These are phyloP conservation scores for Turnix velox DNA, from an alignment of 2,113 vertebrate species.

Conservation along the genomic window DNA sequence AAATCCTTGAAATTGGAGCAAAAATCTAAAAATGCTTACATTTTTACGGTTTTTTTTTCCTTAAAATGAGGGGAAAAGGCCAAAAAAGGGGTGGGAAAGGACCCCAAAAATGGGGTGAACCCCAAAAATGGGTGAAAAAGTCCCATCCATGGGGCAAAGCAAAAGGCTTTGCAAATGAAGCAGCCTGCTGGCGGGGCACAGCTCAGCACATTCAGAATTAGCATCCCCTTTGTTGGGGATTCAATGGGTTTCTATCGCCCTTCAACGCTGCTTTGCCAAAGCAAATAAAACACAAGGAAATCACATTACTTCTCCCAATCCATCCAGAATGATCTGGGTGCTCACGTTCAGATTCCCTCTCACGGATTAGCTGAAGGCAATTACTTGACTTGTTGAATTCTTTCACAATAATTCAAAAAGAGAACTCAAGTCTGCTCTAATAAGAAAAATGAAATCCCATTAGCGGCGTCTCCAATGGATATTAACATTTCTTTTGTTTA, in stretches of 20 bases:
- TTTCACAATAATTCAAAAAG: constrained; percentile 69
- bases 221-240: constrained; percentile 66
- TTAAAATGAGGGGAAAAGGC: too few relatives aligned
- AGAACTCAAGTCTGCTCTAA: constrained; percentile 74
- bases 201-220: constrained; percentile 63
- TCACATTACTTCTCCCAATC: constrained; percentile 69
- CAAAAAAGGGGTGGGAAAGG: too few relatives aligned
- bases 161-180: constrained; percentile 54
- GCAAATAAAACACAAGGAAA: constrained; percentile 76
- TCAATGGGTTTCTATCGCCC: constrained; percentile 72
- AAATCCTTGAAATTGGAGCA: too few relatives aligned
- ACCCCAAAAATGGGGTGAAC: too few relatives aligned
- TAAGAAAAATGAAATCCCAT: constrained; percentile 83
- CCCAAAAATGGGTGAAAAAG: too few relatives aligned
- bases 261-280: constrained; percentile 71
- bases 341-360: constrained; percentile 74
- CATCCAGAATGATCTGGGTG: constrained; percentile 72
- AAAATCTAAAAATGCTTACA: too few relatives aligned
- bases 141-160: too few relatives aligned
- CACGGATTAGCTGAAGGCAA: constrained; percentile 81
- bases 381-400: constrained; percentile 77
- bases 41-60: too few relatives aligned
- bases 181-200: background rate
- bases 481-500: constrained; percentile 82
- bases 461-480: constrained; percentile 75